Base-by-base conservation (phyloP, 1,140 invertebrate genomes). In the Zophobas atratus region DNA sequence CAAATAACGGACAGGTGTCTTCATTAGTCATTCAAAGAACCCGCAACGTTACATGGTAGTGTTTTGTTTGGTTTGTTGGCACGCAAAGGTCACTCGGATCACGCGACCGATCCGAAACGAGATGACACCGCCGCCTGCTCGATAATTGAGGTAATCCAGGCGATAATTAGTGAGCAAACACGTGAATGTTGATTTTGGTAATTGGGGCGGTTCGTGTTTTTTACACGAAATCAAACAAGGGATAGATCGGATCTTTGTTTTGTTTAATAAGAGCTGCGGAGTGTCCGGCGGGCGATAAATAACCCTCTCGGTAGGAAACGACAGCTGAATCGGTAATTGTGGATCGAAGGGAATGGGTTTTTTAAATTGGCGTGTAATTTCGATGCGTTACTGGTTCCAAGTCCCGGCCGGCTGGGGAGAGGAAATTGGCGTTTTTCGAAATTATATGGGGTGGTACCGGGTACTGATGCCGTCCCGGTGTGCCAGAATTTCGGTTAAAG, bases 1-100 rank as follows among this genome's bases (percentile, higher is more conserved):
- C 60, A 67, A 67, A 67, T 67, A 72, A 72, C 70, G 46, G 70
- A 72, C 70, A 72, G 70, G 70, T 72, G 70, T 72, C 70, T 72
- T 72, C 70, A 72, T 72, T 72, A 72, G 51, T 55, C 70, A 72
- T 72, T 72, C 70, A 72, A 51, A 36, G 32, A 51, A 72, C 70
- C 70, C 70, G 51, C 51, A 72, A 72, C 34, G 33, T 49, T 39
- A 51, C 48, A 51, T 34, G 67, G n/a, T 70, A 48, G 67, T 70
- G 67, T 70, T 70, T 70, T 72, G 70, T 72, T 72, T 53, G 70
- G 70, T 53, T 72, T 72, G 46, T 43, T 38, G 51, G 70, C 70
- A 72, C 70, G 70, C 70, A 72, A 72, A 72, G 70, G 70, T 72
- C 70, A 72, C 48, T 51, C n/a, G 8, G 70, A 72, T 72, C 70